Conservation (phyloP, 1,140 invertebrate genomes). For the Drosophila obscura region DNA sequence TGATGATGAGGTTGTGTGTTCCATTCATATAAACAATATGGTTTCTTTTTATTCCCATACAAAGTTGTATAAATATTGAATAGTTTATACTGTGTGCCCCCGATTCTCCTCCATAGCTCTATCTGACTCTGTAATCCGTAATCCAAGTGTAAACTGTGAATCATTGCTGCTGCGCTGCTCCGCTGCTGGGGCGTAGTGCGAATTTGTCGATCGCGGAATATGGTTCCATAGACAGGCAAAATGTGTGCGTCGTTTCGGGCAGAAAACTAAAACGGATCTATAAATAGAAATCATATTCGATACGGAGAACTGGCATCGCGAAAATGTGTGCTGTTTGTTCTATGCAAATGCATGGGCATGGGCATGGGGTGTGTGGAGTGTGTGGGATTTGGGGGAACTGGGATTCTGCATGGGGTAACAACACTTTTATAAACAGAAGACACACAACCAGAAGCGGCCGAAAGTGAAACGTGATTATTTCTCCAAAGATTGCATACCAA, state of each 20-base stretch:
- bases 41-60: constrained; percentile 25
- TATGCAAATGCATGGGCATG: constrained; percentile 39
- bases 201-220: constrained; percentile 21
- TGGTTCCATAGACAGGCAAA: constrained; percentile 44
- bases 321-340: constrained; percentile 38
- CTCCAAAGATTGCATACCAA: neutral
- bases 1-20: constrained; percentile 3
- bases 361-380: too few species aligned
- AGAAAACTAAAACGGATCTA: constrained; percentile 41
- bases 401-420: too few species aligned
- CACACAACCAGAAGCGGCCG: too few species aligned
- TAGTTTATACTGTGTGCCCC: constrained; percentile 32
- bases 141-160: constrained; percentile 29
- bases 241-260: constrained; percentile 12
- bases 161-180: constrained; percentile 12
- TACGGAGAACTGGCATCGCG: constrained; percentile 31
- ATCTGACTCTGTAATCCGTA: constrained; percentile 26
- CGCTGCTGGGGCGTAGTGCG: neutral
- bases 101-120: constrained; percentile 2
- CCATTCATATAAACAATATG: constrained; percentile 43
- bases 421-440: too few species aligned
- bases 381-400: too few species aligned
- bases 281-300: constrained; percentile 39
- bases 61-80: constrained; percentile 44
- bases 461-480: too few species aligned